Evolutionary conservation across 2,797 vertebrate genomes (phyloP).

Genomic region (Discoglossus pictus): DNA sequence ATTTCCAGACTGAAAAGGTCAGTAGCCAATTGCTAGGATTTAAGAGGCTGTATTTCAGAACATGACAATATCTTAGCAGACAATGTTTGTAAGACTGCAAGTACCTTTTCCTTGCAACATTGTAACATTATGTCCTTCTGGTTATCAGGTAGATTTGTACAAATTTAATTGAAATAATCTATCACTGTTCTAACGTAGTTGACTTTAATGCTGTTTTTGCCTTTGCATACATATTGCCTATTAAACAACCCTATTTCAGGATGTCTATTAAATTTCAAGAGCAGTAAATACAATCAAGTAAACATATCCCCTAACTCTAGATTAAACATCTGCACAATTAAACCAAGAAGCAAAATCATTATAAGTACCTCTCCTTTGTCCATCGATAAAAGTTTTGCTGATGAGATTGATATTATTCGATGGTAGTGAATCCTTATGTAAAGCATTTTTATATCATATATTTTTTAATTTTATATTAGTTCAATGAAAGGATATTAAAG

Average conservation of each 20-base stretch:
- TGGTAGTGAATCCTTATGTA: too few species aligned
- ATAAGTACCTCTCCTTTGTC: not conserved
- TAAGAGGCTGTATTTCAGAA: constrained; percentile 4
- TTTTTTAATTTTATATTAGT: too few species aligned
- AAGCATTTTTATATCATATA: too few species aligned
- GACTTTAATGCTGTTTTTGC: constrained; percentile 27
- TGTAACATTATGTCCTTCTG: constrained; percentile 11
- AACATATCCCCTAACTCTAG: constrained; percentile 14
- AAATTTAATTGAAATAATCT: constrained; percentile 57
- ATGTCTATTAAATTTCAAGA: constrained; percentile 38
- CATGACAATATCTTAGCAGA: constrained; percentile 18
- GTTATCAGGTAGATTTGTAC: constrained; percentile 38
- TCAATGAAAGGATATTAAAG: too few species aligned
- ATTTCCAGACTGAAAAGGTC: too few species aligned
- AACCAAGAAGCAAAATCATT: constrained; percentile 36
- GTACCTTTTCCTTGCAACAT: not conserved
- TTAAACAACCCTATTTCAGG: constrained; percentile 47
- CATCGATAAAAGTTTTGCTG: too few species aligned
- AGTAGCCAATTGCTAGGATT: not conserved
- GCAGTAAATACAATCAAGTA: constrained; percentile 42
- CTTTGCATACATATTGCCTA: constrained; percentile 47
- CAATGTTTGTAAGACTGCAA: not conserved
- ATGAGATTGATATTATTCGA: too few species aligned
- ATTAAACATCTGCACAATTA: constrained; percentile 44
- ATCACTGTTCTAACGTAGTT: constrained; percentile 49